These are phyloP conservation scores for Celastrina argiolus DNA, from an alignment of 2,888 invertebrate genomes.

Conservation along the genomic window DNA sequence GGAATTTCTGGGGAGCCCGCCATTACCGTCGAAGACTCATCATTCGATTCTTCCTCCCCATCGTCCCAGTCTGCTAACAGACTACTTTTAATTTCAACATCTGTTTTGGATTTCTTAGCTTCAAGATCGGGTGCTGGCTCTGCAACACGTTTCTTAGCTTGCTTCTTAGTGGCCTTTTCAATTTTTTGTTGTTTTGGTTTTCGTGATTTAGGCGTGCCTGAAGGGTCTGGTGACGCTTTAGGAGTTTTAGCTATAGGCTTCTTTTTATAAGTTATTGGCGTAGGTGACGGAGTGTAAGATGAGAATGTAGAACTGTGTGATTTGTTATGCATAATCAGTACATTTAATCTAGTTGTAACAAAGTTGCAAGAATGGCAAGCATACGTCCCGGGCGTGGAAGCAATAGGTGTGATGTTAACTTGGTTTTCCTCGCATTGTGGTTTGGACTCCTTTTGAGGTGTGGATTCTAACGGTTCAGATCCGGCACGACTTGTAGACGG, in stretches of 20 bases:
- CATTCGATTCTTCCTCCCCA: slow-evolving; percentile 65
- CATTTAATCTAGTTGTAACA: slow-evolving; percentile 82
- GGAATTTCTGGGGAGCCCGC: slow-evolving; percentile 57
- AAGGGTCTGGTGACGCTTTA: slow-evolving; percentile 46
- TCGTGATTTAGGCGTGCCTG: slow-evolving; percentile 52
- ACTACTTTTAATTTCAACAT: slow-evolving; percentile 82
- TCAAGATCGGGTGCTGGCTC: slow-evolving; percentile 49
- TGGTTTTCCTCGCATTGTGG: slow-evolving; percentile 33
- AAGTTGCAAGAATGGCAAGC: slow-evolving; percentile 82
- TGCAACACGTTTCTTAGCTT: slow-evolving; percentile 60
- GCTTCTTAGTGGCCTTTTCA: slow-evolving; percentile 54
- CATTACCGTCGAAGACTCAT: slow-evolving; percentile 51
- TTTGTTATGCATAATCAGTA: slow-evolving; percentile 85
- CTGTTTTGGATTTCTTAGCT: slow-evolving; percentile 74
- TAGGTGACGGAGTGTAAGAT: slow-evolving; percentile 67
- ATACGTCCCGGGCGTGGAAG: slow-evolving; percentile 63
- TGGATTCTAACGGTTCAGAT: slow-evolving; percentile 37
- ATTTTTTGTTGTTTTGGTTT: slow-evolving; percentile 56
- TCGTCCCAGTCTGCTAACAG: slow-evolving; percentile 89
- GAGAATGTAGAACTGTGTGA: slow-evolving; percentile 79
- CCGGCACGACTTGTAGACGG: slow-evolving; percentile 50
- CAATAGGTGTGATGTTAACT: slow-evolving; percentile 42
- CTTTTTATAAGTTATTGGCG: slow-evolving; percentile 62
- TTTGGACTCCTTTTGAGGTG: slow-evolving; percentile 36
- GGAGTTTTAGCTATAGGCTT: slow-evolving; percentile 44